Conservation (phyloP, 2,113 vertebrate species). For the Syngnathus scovelli region DNA sequence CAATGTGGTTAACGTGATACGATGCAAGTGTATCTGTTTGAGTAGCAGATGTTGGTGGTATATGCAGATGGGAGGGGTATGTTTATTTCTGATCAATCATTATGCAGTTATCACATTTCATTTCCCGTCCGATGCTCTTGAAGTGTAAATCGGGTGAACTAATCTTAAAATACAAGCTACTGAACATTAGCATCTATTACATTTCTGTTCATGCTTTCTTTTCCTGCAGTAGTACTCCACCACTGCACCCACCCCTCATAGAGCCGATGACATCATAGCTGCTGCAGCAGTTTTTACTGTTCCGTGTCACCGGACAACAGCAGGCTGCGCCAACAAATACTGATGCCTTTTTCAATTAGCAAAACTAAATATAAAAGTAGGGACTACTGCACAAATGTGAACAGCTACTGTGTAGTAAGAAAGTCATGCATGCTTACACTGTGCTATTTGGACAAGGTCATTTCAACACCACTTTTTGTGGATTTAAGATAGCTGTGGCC, state of each 20-base stretch:
- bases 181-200: conserved; percentile 13
- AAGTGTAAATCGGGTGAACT: conserved; percentile 6
- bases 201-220: conserved; percentile 26
- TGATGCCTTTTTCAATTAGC: not conserved
- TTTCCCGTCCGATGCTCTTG: not conserved
- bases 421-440: not conserved
- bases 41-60: not conserved
- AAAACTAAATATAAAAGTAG: not conserved
- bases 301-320: conserved; percentile 1
- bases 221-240: conserved; percentile 30
- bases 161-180: conserved; percentile 4
- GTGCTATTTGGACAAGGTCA: not conserved
- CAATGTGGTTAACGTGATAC: not conserved
- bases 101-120: conserved; percentile 1
- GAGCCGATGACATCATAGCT: conserved; percentile 71
- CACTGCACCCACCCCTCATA: conserved; percentile 35
- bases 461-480: not conserved
- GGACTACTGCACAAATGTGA: not conserved
- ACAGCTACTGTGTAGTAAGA: not conserved
- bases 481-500: not conserved
- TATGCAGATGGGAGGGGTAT: not conserved
- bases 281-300: conserved; percentile 63
- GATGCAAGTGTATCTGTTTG: not conserved
- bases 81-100: not conserved
- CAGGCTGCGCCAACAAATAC: conserved; percentile 6